Evolutionary conservation across 2,888 invertebrate species (phyloP).

Genomic region (Heteromyza rotundicornis): DNA sequence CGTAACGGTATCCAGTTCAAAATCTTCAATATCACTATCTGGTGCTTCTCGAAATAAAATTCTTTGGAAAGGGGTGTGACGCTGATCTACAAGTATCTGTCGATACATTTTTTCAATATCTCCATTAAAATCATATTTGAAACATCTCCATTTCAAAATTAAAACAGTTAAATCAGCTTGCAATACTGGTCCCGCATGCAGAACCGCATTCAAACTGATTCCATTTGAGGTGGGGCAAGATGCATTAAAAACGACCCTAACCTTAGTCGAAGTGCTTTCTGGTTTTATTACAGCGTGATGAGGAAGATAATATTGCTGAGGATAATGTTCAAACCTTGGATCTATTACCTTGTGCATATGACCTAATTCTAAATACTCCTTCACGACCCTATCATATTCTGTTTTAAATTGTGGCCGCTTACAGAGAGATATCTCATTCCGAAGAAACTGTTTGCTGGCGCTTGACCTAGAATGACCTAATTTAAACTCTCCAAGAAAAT

Average conservation of each 20-base stretch:
- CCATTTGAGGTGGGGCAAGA: not conserved
- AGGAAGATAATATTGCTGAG: not conserved
- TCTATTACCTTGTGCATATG: not conserved
- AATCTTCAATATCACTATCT: not conserved
- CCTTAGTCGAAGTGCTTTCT: not conserved
- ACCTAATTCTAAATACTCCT: too few species aligned
- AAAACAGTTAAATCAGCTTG: not conserved
- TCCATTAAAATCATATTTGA: not conserved
- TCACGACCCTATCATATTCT: too few species aligned
- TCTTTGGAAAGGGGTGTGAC: slow-evolving; percentile 8
- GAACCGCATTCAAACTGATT: not conserved
- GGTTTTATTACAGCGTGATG: not conserved
- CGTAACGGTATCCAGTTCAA: slow-evolving; percentile 10
- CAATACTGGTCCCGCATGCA: not conserved
- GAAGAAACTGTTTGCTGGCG: too few species aligned
- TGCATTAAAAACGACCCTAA: not conserved
- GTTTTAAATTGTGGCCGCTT: too few species aligned
- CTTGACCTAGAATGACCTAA: too few species aligned
- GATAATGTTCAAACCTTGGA: not conserved
- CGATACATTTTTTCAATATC: slow-evolving; percentile 1
- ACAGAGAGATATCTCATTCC: too few species aligned
- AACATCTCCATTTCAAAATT: not conserved
- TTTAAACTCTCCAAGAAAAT: too few species aligned
- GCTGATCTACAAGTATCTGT: not conserved
- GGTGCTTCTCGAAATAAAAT: slow-evolving; percentile 9